These are phyloP conservation scores for Acholoe squamosa DNA, from an alignment of 2,888 invertebrate species.

Conservation along the genomic window DNA sequence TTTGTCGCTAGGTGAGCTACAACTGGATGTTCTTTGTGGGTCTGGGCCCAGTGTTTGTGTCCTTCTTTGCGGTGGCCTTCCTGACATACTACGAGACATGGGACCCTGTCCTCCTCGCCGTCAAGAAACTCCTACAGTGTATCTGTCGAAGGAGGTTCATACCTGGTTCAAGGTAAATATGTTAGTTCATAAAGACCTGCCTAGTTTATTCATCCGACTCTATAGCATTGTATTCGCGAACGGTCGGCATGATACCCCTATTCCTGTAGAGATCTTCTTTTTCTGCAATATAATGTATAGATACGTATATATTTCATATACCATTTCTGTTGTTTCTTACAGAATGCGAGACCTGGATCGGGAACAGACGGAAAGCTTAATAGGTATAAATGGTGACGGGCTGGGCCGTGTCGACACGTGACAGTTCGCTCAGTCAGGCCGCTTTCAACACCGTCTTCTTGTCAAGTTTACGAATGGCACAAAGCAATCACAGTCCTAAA, in stretches of 20 bases:
- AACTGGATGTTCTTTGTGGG: constrained; percentile 89
- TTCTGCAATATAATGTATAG: too few species aligned
- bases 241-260: too few species aligned
- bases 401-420: constrained; percentile 43
- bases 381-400: constrained; percentile 75
- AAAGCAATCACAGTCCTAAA: constrained; percentile 55
- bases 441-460: constrained; percentile 44
- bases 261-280: too few species aligned
- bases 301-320: neutral
- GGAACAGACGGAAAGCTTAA: constrained; percentile 89
- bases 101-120: constrained; percentile 87
- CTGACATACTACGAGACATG: constrained; percentile 90
- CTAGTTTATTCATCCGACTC: too few species aligned
- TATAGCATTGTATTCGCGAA: too few species aligned
- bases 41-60: constrained; percentile 89
- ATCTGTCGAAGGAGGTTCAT: constrained; percentile 74
- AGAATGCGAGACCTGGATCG: constrained; percentile 85
- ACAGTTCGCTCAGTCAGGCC: constrained; percentile 53
- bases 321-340: constrained; percentile 33
- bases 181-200: too few species aligned
- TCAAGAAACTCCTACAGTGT: constrained; percentile 79
- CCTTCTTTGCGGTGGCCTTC: constrained; percentile 89
- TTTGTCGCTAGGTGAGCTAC: constrained; percentile 82
- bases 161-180: constrained; percentile 71
- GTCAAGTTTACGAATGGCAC: constrained; percentile 56